Conservation (phyloP, 1,140 invertebrate genomes). For the Drosophila prosaltans region DNA sequence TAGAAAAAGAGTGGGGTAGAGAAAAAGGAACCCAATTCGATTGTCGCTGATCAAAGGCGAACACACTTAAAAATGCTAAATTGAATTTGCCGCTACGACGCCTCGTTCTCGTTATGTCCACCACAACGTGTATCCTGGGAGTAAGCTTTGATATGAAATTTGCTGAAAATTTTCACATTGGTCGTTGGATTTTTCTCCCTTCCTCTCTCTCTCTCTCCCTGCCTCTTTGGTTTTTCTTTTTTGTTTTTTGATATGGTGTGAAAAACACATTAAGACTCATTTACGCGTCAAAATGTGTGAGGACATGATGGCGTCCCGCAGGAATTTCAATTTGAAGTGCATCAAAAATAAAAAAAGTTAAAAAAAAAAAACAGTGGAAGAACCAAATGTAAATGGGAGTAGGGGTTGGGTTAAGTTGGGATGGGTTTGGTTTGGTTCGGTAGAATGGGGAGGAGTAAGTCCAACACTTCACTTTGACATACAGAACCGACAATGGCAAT, state of each 20-base stretch:
- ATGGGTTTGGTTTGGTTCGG: too few relatives aligned
- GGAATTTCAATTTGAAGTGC: slow-evolving; percentile 66
- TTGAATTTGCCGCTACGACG: slow-evolving; percentile 82
- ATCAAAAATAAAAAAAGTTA: slow-evolving; percentile 25
- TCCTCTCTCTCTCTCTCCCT: neutral
- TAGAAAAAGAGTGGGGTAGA: slow-evolving; percentile 36
- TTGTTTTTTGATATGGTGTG: slow-evolving; percentile 47
- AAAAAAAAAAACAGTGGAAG: neutral
- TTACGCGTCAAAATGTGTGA: slow-evolving; percentile 64
- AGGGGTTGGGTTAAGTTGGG: neutral
- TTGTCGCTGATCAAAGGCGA: slow-evolving; percentile 82
- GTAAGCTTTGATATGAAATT: slow-evolving; percentile 52
- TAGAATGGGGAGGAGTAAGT: neutral
- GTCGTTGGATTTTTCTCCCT: slow-evolving; percentile 27
- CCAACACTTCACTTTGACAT: slow-evolving; percentile 31
- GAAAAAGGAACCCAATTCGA: slow-evolving; percentile 69
- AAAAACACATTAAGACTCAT: slow-evolving; percentile 79
- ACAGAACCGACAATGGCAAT: slow-evolving; percentile 57
- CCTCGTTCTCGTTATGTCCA: slow-evolving; percentile 32
- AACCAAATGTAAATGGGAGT: neutral
- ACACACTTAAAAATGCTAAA: slow-evolving; percentile 83
- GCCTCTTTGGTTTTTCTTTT: slow-evolving; percentile 23
- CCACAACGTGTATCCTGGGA: slow-evolving; percentile 26
- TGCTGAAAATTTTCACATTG: slow-evolving; percentile 63
- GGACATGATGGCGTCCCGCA: slow-evolving; percentile 47